Percentiles rank a stretch among this genome's conserved stretches.
Conservation (phyloP, 2,888 invertebrate genomes). For the Glyphotaelius pellucidus region DNA sequence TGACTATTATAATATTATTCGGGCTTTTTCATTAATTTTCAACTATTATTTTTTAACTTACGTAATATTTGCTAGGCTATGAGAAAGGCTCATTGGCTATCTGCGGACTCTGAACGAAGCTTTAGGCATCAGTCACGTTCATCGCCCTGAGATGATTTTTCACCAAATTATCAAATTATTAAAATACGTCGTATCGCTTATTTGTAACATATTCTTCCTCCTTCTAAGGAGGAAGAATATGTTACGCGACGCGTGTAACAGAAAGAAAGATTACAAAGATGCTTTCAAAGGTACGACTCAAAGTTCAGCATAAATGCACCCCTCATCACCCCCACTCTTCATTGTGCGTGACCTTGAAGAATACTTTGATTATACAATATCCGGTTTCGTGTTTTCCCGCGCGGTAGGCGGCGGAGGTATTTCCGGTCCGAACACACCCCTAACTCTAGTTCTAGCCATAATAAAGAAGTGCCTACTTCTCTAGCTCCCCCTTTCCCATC, state of each 20-base stretch:
- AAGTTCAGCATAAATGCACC: neutral
- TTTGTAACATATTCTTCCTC: neutral
- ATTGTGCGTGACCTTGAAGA: constrained; percentile 25
- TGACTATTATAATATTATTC: no score
- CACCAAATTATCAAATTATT: no score
- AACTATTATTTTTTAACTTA: no score
- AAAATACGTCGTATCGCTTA: neutral
- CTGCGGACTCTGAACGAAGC: no score
- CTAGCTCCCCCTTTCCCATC: neutral
- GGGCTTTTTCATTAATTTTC: no score
- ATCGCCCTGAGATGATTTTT: no score
- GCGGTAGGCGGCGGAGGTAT: constrained; percentile 19
- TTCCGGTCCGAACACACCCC: constrained; percentile 34
- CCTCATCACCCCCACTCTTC: neutral
- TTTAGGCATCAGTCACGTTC: no score
- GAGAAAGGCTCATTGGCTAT: no score
- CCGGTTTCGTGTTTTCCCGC: constrained; percentile 39
- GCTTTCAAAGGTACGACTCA: neutral
- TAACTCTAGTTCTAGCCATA: neutral
- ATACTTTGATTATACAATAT: constrained; percentile 44
- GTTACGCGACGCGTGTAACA: neutral
- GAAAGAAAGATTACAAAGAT: neutral
- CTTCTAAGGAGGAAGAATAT: no score
- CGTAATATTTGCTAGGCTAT: no score
- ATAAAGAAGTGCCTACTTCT: neutral